These are phyloP conservation scores for Symphodus melops DNA, from an alignment of 2,113 vertebrate genomes.

Conservation along the genomic window DNA sequence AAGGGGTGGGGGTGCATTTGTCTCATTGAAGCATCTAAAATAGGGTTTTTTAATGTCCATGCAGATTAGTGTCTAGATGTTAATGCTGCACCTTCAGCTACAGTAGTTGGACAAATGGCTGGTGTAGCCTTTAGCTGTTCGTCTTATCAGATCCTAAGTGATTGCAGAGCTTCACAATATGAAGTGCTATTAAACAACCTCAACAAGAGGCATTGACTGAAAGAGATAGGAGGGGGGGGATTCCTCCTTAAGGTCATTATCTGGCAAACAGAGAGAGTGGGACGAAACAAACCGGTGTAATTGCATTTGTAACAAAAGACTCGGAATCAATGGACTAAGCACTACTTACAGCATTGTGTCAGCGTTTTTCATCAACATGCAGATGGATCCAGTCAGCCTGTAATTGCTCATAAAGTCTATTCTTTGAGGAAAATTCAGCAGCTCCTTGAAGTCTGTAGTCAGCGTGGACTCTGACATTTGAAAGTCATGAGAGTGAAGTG, in stretches of 20 bases:
- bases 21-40: conserved; percentile 25
- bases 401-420: conserved; percentile 51
- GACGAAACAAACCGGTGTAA: conserved; percentile 70
- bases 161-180: conserved; percentile 65
- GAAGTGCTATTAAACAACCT: conserved; percentile 69
- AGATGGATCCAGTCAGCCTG: conserved; percentile 45
- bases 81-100: neutral
- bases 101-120: conserved; percentile 35
- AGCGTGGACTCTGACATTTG: neutral
- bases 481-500: neutral
- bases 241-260: conserved; percentile 73
- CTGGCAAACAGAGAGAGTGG: conserved; percentile 57
- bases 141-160: conserved; percentile 60
- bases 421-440: conserved; percentile 7
- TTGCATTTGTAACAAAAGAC: conserved; percentile 75
- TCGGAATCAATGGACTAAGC: conserved; percentile 54
- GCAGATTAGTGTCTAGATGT: neutral
- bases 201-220: conserved; percentile 71
- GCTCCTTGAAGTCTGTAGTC: neutral
- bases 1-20: conserved; percentile 16
- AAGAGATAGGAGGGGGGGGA: conserved; percentile 51
- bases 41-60: conserved; percentile 5
- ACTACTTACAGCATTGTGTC: conserved; percentile 34
- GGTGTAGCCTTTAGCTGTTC: conserved; percentile 18
- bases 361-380: conserved; percentile 58